phyloP scores from a whole-genome alignment of 2,113 vertebrate genomes.

The Protobothrops mucrosquamatus region DNA sequence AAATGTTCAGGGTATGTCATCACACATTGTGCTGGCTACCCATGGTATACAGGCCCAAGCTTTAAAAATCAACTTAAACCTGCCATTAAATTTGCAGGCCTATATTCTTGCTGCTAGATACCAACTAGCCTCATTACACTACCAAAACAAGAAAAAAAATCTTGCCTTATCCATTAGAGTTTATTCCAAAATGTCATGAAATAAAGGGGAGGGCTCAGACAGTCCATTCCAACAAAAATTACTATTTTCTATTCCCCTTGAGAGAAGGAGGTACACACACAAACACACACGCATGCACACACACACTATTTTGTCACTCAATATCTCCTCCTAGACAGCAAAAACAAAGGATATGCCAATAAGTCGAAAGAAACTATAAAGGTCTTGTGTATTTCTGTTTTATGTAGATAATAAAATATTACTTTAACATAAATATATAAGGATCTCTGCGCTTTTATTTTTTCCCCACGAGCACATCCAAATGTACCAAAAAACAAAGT shows the following conservation, averaged over 20 bases:
- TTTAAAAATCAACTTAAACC: not conserved
- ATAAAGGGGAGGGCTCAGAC: slow-evolving; percentile 66
- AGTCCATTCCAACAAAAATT: slow-evolving; percentile 61
- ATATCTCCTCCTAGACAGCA: slow-evolving; percentile 63
- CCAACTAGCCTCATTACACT: slow-evolving; percentile 55
- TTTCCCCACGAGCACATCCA: slow-evolving; percentile 91
- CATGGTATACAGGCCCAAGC: slow-evolving; percentile 8
- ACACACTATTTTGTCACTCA: slow-evolving; percentile 58
- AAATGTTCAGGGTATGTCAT: not conserved
- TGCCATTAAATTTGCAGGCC: not conserved
- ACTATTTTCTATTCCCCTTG: slow-evolving; percentile 44
- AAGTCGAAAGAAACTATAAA: slow-evolving; percentile 93
- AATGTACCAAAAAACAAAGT: slow-evolving; percentile 90
- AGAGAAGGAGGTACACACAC: not conserved
- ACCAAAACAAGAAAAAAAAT: slow-evolving; percentile 36
- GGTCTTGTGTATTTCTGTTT: slow-evolving; percentile 95
- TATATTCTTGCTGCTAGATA: not conserved
- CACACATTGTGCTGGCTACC: slow-evolving; percentile 18
- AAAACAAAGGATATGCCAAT: slow-evolving; percentile 86
- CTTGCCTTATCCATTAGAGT: slow-evolving; percentile 60
- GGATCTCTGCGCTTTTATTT: slow-evolving; percentile 88
- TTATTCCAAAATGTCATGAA: slow-evolving; percentile 72
- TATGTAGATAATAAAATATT: slow-evolving; percentile 94
- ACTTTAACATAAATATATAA: slow-evolving; percentile 94
- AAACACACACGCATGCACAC: not conserved